Evolutionary conservation across 35 echinoderm and acorn worm genomes (phyloP).

Genomic region (Hemicentrotus pulcherrimus): DNA sequence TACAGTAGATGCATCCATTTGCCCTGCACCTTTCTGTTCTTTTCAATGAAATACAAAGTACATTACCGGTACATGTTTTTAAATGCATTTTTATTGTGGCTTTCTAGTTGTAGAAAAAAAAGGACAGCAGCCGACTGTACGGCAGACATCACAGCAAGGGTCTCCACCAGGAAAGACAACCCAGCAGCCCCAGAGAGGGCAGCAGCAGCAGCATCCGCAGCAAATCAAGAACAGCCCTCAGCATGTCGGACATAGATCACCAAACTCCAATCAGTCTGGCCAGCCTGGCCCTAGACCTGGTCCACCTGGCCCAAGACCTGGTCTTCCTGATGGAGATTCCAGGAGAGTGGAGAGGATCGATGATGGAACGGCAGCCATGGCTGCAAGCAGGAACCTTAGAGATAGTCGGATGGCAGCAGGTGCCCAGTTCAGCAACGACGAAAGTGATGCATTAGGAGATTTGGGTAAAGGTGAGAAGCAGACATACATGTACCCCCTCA

Average conservation of each 20-base stretch:
- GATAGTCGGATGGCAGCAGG: not conserved
- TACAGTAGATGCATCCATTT: no score
- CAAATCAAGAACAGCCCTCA: not conserved
- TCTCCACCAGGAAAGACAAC: not conserved
- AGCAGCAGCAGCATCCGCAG: not conserved
- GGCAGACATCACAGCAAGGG: not conserved
- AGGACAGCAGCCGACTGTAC: not conserved
- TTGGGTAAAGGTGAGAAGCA: constrained; percentile 33
- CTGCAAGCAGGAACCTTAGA: not conserved
- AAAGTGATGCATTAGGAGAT: constrained; percentile 22
- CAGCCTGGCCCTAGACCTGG: not conserved
- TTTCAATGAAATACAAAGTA: no score
- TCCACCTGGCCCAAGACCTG: not conserved
- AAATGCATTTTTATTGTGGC: not conserved
- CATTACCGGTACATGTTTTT: no score
- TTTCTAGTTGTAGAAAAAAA: not conserved
- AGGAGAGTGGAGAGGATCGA: not conserved
- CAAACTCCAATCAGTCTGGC: not conserved
- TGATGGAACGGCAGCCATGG: constrained; percentile 34
- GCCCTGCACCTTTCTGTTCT: no score
- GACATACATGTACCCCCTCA: no score
- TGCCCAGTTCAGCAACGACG: not conserved
- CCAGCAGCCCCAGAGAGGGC: not conserved
- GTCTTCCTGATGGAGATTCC: not conserved
- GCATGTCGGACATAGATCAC: not conserved